phyloP scores from a whole-genome alignment of 2,797 vertebrate species.

The Bradypodion ventrale region DNA sequence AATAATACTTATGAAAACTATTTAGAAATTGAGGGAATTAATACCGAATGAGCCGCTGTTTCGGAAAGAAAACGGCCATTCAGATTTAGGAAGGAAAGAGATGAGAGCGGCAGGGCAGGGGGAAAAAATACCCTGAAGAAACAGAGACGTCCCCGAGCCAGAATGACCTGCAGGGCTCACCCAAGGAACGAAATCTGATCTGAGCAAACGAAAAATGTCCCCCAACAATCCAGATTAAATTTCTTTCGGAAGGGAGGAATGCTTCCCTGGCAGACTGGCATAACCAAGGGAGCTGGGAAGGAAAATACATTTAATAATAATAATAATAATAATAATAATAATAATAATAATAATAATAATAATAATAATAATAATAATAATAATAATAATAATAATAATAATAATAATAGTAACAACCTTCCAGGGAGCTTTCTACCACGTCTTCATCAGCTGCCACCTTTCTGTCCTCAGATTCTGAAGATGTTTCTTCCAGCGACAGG shows the following conservation, averaged over 20 bases:
- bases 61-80: neutral
- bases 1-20: neutral
- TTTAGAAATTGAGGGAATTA: neutral
- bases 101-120: neutral
- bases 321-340: too few relatives aligned
- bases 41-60: too few relatives aligned
- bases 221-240: too few relatives aligned
- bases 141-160: neutral
- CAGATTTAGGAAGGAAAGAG: conserved; percentile 10
- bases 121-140: neutral
- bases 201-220: neutral
- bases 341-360: too few relatives aligned
- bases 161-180: neutral
- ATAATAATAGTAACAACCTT: too few relatives aligned
- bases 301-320: too few relatives aligned
- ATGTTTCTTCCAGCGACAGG: conserved; percentile 93
- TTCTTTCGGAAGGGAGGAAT: neutral
- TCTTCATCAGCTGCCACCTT: conserved; percentile 46
- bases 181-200: conserved; percentile 41
- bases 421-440: neutral
- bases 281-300: neutral
- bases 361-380: too few relatives aligned
- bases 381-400: too few relatives aligned
- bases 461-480: conserved; percentile 89
- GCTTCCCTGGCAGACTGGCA: neutral